phyloP scores from a whole-genome alignment of 2,888 invertebrate species.

The Tridacna crocea region DNA sequence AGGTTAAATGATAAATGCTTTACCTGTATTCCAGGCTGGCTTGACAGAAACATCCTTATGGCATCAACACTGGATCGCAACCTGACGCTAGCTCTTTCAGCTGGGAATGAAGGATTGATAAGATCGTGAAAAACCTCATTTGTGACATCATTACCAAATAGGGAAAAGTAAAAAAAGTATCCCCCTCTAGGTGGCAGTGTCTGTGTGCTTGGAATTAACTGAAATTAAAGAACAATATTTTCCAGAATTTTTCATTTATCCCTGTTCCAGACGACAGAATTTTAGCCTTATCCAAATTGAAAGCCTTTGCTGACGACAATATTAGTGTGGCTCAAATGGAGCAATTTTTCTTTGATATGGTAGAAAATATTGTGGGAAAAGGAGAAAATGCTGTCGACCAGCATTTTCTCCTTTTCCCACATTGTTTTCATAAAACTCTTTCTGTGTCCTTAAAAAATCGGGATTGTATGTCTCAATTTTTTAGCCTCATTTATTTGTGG shows the following conservation, averaged over 20 bases:
- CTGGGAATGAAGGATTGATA: slow-evolving; percentile 83
- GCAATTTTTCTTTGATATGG: no score
- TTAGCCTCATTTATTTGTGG: no score
- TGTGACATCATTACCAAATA: slow-evolving; percentile 84
- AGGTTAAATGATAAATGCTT: no score
- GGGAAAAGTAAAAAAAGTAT: slow-evolving; percentile 84
- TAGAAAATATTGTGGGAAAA: not conserved
- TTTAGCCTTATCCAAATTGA: no score
- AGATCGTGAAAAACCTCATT: slow-evolving; percentile 84
- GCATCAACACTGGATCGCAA: slow-evolving; percentile 82
- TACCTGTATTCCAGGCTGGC: slow-evolving; percentile 83
- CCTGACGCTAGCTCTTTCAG: slow-evolving; percentile 84
- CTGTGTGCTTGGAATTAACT: slow-evolving; percentile 75
- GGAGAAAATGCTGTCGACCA: not conserved
- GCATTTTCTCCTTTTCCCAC: not conserved
- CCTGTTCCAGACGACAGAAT: not conserved
- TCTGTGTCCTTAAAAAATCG: no score
- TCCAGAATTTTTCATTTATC: not conserved
- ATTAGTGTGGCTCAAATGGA: no score
- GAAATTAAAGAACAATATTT: slow-evolving; percentile 14
- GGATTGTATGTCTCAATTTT: no score
- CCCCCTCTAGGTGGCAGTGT: slow-evolving; percentile 78
- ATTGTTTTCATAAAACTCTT: not conserved
- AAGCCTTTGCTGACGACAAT: no score
- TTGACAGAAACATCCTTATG: slow-evolving; percentile 81